Conservation (phyloP, 2,888 invertebrate genomes). For the Papilio protenor region DNA sequence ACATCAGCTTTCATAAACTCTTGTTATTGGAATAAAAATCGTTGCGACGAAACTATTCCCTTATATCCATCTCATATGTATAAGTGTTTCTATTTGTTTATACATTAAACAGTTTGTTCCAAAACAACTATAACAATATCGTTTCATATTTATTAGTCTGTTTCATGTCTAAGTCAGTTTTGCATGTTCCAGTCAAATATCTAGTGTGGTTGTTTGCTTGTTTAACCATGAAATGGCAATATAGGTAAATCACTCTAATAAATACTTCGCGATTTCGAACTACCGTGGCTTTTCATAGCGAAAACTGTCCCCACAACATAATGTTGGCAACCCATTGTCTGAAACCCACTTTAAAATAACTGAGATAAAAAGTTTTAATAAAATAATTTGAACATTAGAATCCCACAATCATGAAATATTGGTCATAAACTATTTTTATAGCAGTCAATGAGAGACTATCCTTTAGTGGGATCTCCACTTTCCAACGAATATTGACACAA, state of each 20-base stretch:
- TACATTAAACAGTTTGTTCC: background rate
- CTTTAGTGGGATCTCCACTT: background rate
- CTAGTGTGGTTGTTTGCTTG: background rate
- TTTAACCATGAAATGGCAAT: background rate
- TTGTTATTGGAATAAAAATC: too few species aligned
- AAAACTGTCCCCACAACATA: background rate
- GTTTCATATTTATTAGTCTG: background rate
- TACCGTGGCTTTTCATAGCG: background rate
- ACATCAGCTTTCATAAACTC: too few species aligned
- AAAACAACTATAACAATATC: background rate
- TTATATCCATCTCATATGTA: too few species aligned
- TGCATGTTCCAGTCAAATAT: slow-evolving; percentile 2
- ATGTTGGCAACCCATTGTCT: background rate
- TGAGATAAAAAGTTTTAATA: background rate
- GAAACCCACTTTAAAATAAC: background rate
- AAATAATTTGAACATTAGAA: background rate
- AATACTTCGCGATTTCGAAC: background rate
- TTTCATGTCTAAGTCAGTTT: background rate
- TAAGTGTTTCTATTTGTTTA: background rate
- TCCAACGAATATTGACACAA: background rate
- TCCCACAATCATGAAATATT: background rate
- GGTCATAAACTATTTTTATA: background rate
- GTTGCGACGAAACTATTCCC: background rate
- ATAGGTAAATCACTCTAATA: background rate
- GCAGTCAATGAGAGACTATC: background rate